Evolutionary conservation across 2,797 vertebrate genomes (phyloP), one percentile per base, ranked within the genome.

Genomic region (Ispidina lecontei): DNA sequence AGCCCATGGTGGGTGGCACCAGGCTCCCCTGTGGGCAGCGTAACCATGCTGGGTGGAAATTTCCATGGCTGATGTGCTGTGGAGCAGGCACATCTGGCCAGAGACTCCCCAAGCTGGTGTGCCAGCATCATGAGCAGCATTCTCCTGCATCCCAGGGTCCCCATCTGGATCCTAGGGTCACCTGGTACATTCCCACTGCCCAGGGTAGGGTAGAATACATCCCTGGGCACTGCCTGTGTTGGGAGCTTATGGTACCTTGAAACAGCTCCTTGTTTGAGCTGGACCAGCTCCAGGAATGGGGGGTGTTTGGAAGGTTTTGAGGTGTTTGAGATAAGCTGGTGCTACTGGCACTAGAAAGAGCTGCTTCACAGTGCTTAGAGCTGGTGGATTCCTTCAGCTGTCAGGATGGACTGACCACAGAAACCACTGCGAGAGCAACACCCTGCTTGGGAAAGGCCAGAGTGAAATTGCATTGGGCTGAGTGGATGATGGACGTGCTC

Each of bases 151-250:
- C 55, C 41, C 2, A 0, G 10, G 2, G 3, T 7, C 37, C 28
- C 37, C 25, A n/a, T 39, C 14, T 2, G 37, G 37, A 10, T 9
- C 43, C 56, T 5, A 20, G 44, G 10, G 19, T 29, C 25, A 47
- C 20, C 43, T 25, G 2, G 2, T 2, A 43, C 35, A 7, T 12
- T 14, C 55, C 3, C 29, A 2, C 15, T 51, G 14, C 49, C 22
- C 55, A 10, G 6, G 7, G 21, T 9, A 20, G 49, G 21, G 14
- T 7, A 3, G 20, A n/a, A 13, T 1, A 22, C 29, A 1, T 9
- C 74, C 2, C 33, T 22, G 5, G 3, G 10, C 22, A 8, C n/a
- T 4, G 11, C 1, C 0, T 3, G 2, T 3, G 11, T 8, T 7
- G 8, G 14, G 19, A 37, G 65, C 14, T 55, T 1, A 8, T 1